Evolutionary conservation across 2,888 invertebrate genomes (phyloP).

Genomic region (Ornithoptera alexandrae): DNA sequence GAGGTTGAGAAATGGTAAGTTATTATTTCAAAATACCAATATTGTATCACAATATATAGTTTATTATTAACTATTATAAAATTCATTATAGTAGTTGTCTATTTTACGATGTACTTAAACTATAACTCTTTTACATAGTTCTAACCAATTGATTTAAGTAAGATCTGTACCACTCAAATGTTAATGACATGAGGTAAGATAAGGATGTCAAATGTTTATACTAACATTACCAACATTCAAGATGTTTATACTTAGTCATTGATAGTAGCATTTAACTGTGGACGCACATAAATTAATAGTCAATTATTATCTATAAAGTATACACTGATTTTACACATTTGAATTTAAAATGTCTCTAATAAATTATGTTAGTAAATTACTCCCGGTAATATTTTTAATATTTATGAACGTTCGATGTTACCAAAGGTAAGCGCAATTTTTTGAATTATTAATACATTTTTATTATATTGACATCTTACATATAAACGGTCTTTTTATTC

Average conservation of each 20-base stretch:
- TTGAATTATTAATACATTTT: conserved; percentile 8
- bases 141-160: conserved; percentile 31
- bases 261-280: conserved; percentile 15
- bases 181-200: conserved; percentile 62
- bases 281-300: conserved; percentile 11
- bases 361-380: conserved; percentile 8
- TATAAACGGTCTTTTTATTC: neutral
- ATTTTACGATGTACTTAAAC: neutral
- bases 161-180: conserved; percentile 42
- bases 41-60: neutral
- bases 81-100: neutral
- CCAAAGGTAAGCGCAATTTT: conserved; percentile 15
- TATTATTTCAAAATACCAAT: neutral
- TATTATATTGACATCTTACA: neutral
- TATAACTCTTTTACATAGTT: neutral
- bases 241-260: conserved; percentile 33
- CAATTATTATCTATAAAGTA: conserved; percentile 9
- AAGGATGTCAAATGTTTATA: conserved; percentile 59
- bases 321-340: neutral
- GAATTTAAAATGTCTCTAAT: conserved; percentile 17
- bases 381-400: conserved; percentile 16
- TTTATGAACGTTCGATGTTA: conserved; percentile 22
- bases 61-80: no score
- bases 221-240: conserved; percentile 29
- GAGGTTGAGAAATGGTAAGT: conserved; percentile 1